Evolutionary conservation across 2,797 vertebrate species (phyloP), one percentile per base, ranked within the genome.

Genomic region (Hippopotamyrus pictus): DNA sequence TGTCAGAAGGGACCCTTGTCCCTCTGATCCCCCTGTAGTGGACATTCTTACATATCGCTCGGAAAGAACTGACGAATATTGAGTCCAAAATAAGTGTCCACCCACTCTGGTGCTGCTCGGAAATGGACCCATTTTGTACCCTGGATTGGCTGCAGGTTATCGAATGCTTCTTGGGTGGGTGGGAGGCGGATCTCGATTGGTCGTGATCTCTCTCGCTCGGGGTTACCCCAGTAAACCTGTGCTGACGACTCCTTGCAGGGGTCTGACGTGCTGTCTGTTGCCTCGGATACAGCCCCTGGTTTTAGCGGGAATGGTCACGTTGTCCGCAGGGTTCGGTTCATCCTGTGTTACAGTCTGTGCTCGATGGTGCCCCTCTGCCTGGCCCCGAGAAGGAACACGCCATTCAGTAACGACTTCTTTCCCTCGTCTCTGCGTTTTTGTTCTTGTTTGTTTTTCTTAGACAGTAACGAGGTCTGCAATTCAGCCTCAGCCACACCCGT

Each of bases 391-490:
- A n/a, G 33, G 76, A 46, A 48, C 22, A 5, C 48, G 51, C 85
- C 48, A 33, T 33, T 86, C 85, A 86, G 48, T 86, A 86, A 86
- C 85, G 33, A 29, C 51, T 57, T 37, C 85, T 86, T 25, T 86
- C 33, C 48, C 29, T 3, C 51, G 85, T 86, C 46, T 86, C 12
- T 86, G 50, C 33, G 8, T 83, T 76, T 48, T 57, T 86, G 85
- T 41, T 62, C 87, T 87, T 17, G 1, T 89, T 41, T 48, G 87
- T 14, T 57, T 19, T 89, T 89, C 46, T 88, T 92, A 96, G 96
- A 96, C 92, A 93, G 93, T 92, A 96, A 95, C 91, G 95, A 92
- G 3, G 92, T 95, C 79, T 95, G 96, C 91, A 95, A 94, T 92
- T 95, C 96, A 0, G 91, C 93, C 89, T 96, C 92, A 94, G 90